A percentile compares a stretch with the other conserved stretches of the same genome.
phyloP scores from a whole-genome alignment of 2,888 invertebrate genomes.

The Drosophila aldrichi region DNA sequence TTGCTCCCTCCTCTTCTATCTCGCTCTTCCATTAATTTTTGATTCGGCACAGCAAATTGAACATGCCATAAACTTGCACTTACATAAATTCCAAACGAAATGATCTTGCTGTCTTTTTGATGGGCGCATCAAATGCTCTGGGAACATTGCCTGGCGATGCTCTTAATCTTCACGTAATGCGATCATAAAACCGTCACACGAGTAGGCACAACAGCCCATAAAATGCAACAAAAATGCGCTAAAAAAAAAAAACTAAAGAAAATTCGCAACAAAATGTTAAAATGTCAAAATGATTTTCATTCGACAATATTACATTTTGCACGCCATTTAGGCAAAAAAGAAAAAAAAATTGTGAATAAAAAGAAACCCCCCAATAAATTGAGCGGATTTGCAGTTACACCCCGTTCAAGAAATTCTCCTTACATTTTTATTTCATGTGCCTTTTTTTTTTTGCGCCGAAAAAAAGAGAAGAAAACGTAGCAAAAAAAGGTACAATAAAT shows the following conservation, averaged over 20 bases:
- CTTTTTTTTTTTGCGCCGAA: constrained; percentile 34
- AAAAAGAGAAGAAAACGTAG: not conserved
- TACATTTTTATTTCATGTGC: constrained; percentile 58
- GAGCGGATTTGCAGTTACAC: constrained; percentile 61
- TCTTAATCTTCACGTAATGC: constrained; percentile 54
- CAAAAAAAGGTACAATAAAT: constrained; percentile 15
- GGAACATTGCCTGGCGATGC: constrained; percentile 33
- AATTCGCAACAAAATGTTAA: constrained; percentile 37
- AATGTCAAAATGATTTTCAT: constrained; percentile 67
- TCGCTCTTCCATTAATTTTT: too few species aligned
- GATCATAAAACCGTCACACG: constrained; percentile 69
- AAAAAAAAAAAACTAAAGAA: constrained; percentile 25
- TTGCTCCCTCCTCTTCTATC: not conserved
- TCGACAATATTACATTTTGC: constrained; percentile 68
- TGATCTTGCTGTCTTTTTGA: constrained; percentile 31
- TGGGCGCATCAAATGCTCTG: constrained; percentile 55
- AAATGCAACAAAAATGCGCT: constrained; percentile 24
- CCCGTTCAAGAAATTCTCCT: constrained; percentile 47
- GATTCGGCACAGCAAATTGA: constrained; percentile 36
- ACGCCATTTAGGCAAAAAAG: constrained; percentile 59
- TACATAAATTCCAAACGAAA: constrained; percentile 55
- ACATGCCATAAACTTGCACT: constrained; percentile 30
- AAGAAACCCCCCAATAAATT: constrained; percentile 5
- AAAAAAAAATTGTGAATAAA: too few species aligned
- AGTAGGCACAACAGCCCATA: constrained; percentile 66